Evolutionary conservation across 2,797 vertebrate genomes (phyloP).

Genomic region (Ctenopoma kingsleyae): DNA sequence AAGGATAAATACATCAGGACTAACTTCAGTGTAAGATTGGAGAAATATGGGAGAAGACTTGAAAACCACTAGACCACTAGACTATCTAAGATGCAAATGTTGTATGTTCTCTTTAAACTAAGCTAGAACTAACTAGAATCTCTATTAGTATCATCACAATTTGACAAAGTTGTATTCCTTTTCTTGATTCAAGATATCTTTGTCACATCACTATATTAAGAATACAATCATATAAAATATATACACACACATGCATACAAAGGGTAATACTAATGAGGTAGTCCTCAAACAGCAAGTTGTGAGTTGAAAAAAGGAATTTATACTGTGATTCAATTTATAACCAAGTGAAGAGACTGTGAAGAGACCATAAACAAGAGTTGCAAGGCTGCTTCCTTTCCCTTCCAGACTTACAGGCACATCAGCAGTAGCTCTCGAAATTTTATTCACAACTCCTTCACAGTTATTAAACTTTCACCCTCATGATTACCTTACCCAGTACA

Average conservation of each 20-base stretch:
- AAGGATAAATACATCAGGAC: conserved; percentile 29
- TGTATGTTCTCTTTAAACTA: conserved; percentile 46
- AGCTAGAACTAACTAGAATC: conserved; percentile 56
- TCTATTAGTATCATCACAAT: conserved; percentile 52
- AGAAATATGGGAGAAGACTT: not conserved
- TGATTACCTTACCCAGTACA: conserved; percentile 43
- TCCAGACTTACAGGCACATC: conserved; percentile 55
- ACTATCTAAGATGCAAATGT: conserved; percentile 25
- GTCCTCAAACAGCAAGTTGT: not conserved
- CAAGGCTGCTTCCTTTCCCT: conserved; percentile 54
- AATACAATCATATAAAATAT: too few species aligned
- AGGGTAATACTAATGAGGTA: too few species aligned
- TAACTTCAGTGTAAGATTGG: conserved; percentile 10
- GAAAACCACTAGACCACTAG: conserved; percentile 7
- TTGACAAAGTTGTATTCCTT: conserved; percentile 16
- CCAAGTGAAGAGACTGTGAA: conserved; percentile 56
- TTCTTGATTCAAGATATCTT: too few species aligned
- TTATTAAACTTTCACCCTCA: conserved; percentile 50
- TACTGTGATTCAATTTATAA: conserved; percentile 69
- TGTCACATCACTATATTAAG: too few species aligned
- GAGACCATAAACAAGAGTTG: conserved; percentile 69
- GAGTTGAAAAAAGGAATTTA: conserved; percentile 31
- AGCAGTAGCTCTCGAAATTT: conserved; percentile 40
- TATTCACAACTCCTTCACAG: conserved; percentile 53
- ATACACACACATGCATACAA: too few species aligned